Conservation (phyloP, 1,140 invertebrate species). For the Platyscapa corneri region DNA sequence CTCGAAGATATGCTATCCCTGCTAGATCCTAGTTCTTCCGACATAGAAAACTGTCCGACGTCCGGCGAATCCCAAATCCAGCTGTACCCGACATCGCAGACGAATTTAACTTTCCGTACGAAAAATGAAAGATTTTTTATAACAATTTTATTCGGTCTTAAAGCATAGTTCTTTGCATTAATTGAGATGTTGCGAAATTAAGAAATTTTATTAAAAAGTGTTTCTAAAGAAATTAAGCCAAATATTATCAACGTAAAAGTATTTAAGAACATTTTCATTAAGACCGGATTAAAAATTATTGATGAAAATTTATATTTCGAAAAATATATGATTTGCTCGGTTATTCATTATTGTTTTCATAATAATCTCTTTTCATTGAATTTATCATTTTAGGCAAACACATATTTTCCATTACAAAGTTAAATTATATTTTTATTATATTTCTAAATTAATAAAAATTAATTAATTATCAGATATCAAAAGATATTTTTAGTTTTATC, state of each 20-base stretch:
- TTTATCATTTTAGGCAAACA: background rate
- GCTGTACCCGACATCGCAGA: background rate
- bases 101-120: slow-evolving; percentile 37
- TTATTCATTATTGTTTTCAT: no score
- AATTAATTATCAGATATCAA: no score
- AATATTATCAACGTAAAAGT: no score
- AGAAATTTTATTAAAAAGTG: no score
- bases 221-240: no score
- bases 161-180: background rate
- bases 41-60: background rate
- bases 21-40: slow-evolving; percentile 52
- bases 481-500: no score
- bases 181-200: background rate
- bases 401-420: no score
- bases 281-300: background rate
- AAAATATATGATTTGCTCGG: no score
- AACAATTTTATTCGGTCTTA: background rate
- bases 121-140: background rate
- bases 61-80: background rate
- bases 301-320: background rate
- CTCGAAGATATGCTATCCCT: slow-evolving; percentile 61
- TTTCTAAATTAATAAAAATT: background rate
- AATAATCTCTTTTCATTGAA: no score
- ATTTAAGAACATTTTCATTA: no score
- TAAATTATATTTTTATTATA: background rate